A percentile compares a stretch with the other conserved stretches of the same genome.
phyloP scores from a whole-genome alignment of 2,888 invertebrate genomes.

The Microplitis deprimator region DNA sequence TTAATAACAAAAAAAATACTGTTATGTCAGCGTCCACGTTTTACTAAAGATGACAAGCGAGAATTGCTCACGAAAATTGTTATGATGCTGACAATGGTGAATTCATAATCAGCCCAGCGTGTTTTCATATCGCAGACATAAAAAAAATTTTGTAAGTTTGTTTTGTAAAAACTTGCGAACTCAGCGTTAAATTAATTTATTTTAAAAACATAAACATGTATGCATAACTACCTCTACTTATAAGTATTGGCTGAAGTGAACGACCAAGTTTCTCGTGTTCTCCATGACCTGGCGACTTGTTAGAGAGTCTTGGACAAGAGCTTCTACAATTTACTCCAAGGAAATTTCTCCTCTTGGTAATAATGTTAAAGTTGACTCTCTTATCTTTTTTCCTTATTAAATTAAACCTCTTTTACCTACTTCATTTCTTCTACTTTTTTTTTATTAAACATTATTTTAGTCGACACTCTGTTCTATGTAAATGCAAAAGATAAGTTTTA shows the following conservation, averaged over 20 bases:
- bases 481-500: neutral
- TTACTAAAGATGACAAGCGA: neutral
- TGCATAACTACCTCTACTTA: neutral
- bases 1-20: neutral
- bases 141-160: neutral
- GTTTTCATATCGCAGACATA: neutral
- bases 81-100: neutral
- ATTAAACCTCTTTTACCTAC: neutral
- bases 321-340: neutral
- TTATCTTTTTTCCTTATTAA: slow-evolving; percentile 5
- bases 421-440: neutral
- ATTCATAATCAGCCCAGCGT: neutral
- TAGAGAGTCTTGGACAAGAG: slow-evolving; percentile 2
- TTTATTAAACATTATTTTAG: neutral
- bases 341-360: slow-evolving; percentile 1
- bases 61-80: neutral
- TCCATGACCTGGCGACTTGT: neutral
- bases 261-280: slow-evolving; percentile 17
- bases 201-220: neutral
- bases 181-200: neutral
- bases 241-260: neutral
- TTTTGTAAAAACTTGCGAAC: neutral
- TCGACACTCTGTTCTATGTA: neutral
- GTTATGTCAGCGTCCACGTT: neutral
- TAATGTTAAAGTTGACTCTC: neutral